Evolutionary conservation across 2,113 vertebrate species (phyloP).

Genomic region (Lamprotornis superbus): DNA sequence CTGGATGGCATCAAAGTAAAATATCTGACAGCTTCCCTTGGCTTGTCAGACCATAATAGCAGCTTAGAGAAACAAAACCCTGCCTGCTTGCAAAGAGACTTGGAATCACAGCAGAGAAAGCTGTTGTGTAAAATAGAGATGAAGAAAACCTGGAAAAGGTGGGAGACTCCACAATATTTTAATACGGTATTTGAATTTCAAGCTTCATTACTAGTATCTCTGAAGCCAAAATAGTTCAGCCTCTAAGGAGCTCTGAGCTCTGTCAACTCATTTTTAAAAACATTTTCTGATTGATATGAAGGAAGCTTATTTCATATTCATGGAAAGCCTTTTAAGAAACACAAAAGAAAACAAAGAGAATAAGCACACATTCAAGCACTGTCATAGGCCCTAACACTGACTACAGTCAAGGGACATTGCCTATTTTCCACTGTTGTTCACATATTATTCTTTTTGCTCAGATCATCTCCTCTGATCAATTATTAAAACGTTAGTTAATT

Average conservation of each 20-base stretch:
- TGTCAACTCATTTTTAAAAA: not conserved
- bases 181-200: not conserved
- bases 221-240: not conserved
- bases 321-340: not conserved
- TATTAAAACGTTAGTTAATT: not conserved
- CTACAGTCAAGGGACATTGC: not conserved
- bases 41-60: slow-evolving; percentile 1
- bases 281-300: not conserved
- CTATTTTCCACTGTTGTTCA: not conserved
- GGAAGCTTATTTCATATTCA: not conserved
- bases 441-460: not conserved
- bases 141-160: not conserved
- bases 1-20: slow-evolving; percentile 4
- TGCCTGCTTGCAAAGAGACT: not conserved
- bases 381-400: not conserved
- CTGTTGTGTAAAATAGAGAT: not conserved
- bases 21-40: slow-evolving; percentile 29
- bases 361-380: not conserved
- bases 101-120: not conserved
- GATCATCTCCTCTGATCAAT: not conserved
- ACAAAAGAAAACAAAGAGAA: not conserved
- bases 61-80: slow-evolving; percentile 9
- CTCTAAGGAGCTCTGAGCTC: not conserved
- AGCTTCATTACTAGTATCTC: not conserved
- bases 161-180: not conserved